Conservation (phyloP, 2,888 invertebrate species). For the Oxyteleia sp. region DNA sequence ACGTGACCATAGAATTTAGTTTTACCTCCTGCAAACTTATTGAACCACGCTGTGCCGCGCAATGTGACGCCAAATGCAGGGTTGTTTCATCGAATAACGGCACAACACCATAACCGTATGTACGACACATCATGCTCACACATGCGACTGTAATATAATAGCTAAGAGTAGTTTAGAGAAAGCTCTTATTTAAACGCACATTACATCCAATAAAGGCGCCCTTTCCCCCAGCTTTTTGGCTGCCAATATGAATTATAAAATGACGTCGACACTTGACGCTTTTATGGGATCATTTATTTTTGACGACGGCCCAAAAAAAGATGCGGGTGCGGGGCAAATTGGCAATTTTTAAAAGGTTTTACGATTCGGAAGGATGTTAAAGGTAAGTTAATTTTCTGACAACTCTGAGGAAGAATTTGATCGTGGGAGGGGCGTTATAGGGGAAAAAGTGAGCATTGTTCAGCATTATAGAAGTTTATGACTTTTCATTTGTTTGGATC, state of each 20-base stretch:
- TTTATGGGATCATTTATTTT: slow-evolving; percentile 7
- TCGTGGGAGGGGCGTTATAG: neutral
- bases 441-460: slow-evolving; percentile 8
- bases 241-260: slow-evolving; percentile 25
- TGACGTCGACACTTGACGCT: slow-evolving; percentile 27
- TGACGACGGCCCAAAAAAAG: neutral
- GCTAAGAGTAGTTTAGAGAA: slow-evolving; percentile 62
- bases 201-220: slow-evolving; percentile 52
- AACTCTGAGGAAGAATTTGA: slow-evolving; percentile 10
- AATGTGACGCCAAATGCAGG: slow-evolving; percentile 72
- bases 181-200: slow-evolving; percentile 62
- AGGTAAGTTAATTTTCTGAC: slow-evolving; percentile 24
- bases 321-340: neutral
- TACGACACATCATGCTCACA: slow-evolving; percentile 64
- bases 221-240: slow-evolving; percentile 16
- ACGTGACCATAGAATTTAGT: slow-evolving; percentile 76
- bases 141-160: slow-evolving; percentile 62
- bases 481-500: slow-evolving; percentile 46
- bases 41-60: slow-evolving; percentile 74
- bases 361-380: slow-evolving; percentile 9
- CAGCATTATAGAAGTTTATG: slow-evolving; percentile 29
- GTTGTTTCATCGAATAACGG: slow-evolving; percentile 68
- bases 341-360: slow-evolving; percentile 1
- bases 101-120: slow-evolving; percentile 64
- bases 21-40: slow-evolving; percentile 74